Conservation (phyloP, 2,797 vertebrate genomes). For the Enteromius mattozi region DNA sequence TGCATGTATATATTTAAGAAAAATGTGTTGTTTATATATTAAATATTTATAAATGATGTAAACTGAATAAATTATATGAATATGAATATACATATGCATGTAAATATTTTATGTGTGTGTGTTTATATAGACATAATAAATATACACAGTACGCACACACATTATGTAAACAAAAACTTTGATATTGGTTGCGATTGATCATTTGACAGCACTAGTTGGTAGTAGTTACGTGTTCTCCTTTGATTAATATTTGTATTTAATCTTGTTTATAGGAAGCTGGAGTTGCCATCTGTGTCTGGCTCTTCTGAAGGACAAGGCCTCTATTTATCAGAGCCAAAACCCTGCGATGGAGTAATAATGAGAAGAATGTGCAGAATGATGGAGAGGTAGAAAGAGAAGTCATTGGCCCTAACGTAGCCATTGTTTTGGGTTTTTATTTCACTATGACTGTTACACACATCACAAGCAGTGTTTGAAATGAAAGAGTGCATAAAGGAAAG, state of each 20-base stretch:
- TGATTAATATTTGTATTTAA: neutral
- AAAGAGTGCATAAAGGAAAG: conserved; percentile 16
- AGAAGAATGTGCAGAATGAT: conserved; percentile 45
- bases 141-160: too few relatives aligned
- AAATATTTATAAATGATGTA: too few relatives aligned
- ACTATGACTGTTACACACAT: conserved; percentile 58
- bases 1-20: too few relatives aligned
- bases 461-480: conserved; percentile 40
- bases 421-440: conserved; percentile 38
- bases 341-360: conserved; percentile 73
- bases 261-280: conserved; percentile 86
- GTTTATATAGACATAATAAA: too few relatives aligned
- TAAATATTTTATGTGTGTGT: too few relatives aligned
- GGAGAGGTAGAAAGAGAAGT: conserved; percentile 16
- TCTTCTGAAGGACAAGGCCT: conserved; percentile 96
- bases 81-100: too few relatives aligned
- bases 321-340: conserved; percentile 96
- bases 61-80: too few relatives aligned
- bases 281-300: conserved; percentile 97
- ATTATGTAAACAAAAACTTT: too few relatives aligned
- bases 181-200: too few relatives aligned
- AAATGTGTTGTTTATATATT: too few relatives aligned
- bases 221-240: neutral
- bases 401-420: conserved; percentile 36
- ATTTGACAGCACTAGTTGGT: neutral